Evolutionary conservation across 2,888 invertebrate genomes (phyloP).

Genomic region (Iphiclides podalirius): DNA sequence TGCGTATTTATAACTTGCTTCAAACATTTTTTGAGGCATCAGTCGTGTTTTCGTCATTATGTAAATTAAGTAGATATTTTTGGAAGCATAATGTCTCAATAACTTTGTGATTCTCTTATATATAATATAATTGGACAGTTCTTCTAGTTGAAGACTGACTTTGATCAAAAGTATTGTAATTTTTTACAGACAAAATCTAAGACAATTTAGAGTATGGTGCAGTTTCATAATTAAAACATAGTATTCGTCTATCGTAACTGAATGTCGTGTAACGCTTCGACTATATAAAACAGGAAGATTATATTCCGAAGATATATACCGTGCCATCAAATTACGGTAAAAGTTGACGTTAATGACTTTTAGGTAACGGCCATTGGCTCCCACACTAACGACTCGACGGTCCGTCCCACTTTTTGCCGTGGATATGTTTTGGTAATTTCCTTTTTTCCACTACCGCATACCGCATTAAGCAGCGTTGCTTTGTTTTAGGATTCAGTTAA

Average conservation of each 20-base stretch:
- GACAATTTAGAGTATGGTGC: too few relatives aligned
- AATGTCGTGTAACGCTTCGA: too few relatives aligned
- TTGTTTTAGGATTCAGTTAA: slow-evolving; percentile 19
- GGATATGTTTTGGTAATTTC: slow-evolving; percentile 71
- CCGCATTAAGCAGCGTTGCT: slow-evolving; percentile 41
- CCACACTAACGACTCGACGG: slow-evolving; percentile 66
- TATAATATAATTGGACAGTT: too few relatives aligned
- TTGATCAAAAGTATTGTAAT: too few relatives aligned
- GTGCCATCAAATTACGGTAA: slow-evolving; percentile 67
- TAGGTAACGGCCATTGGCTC: slow-evolving; percentile 77
- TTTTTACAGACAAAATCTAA: too few relatives aligned
- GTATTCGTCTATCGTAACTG: too few relatives aligned
- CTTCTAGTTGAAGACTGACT: too few relatives aligned
- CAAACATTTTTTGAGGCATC: background rate
- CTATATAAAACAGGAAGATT: too few relatives aligned
- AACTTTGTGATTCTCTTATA: background rate
- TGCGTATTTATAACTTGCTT: background rate
- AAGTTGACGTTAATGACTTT: slow-evolving; percentile 77
- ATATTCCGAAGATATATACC: slow-evolving; percentile 31
- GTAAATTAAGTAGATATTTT: background rate
- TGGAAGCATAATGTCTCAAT: background rate
- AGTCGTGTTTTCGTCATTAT: background rate
- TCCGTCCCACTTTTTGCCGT: slow-evolving; percentile 72
- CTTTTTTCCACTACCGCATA: slow-evolving; percentile 55
- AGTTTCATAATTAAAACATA: too few relatives aligned